Evolutionary conservation across 1,140 invertebrate species (phyloP), one percentile per base, ranked within the genome.

Genomic region (Phortica variegata): DNA sequence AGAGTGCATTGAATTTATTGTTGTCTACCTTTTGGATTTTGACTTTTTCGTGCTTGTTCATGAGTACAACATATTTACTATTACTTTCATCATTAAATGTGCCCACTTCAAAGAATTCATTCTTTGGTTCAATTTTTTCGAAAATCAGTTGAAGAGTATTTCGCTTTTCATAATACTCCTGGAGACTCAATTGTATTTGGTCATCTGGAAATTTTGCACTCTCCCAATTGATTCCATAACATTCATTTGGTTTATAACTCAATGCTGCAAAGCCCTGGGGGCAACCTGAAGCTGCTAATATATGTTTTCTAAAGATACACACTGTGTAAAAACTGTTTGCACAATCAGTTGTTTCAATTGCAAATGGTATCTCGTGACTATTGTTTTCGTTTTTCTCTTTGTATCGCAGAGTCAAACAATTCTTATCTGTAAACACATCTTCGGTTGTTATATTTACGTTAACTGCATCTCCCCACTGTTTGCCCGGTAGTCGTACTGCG

Each of bases 401-500:
- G 17, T 42, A 53, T 23, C 36, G n/a, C 2, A 13, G 32, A 31
- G 48, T 54, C 9, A 69, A 13, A 42, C 58, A 73, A n/a, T 58
- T 42, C 29, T 54, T 41, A 20, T 56, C 34, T 21, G 56, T 53
- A n/a, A 37, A 39, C 1, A 55, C 49, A 15, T 61, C 40, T 5
- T 2, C 12, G 10, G 43, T 38, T 29, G 37, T 18, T 10, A 62
- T 10, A 16, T 46, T 21, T 9, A 45, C 32, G 16, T 53, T 37
- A 15, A 58, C 12, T 5, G 46, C 12, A 26, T 61, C 36, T 19
- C 59, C 61, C 65, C 62, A 77, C 0, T 36, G 49, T 43, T 63
- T 43, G 15, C 74, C 76, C 5, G 69, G 58, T 37, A 73, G 48
- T 5, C 52, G 53, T 40, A 72, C 60, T 20, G 59, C 50, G 31